Evolutionary conservation across 2,888 invertebrate genomes (phyloP).

Genomic region (Hyppa rectilinea): DNA sequence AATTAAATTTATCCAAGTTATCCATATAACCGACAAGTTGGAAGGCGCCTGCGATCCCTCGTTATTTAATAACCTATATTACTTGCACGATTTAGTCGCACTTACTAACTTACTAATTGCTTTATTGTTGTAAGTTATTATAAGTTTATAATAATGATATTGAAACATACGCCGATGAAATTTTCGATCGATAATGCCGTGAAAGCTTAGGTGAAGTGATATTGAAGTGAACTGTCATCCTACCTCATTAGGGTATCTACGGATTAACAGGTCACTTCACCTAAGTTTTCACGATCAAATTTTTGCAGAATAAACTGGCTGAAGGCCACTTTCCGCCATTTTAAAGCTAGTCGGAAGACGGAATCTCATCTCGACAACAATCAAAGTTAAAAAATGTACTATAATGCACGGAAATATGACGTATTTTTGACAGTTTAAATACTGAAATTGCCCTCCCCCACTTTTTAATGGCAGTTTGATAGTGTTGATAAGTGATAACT

Average conservation of each 20-base stretch:
- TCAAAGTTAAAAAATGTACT: background rate
- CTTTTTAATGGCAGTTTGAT: no score
- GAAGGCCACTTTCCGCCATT: background rate
- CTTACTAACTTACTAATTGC: slow-evolving; percentile 39
- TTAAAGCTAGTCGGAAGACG: background rate
- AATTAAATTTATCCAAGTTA: slow-evolving; percentile 55
- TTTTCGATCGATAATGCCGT: no score
- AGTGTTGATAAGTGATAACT: no score
- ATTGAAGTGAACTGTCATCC: no score
- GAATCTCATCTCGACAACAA: background rate
- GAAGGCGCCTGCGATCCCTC: slow-evolving; percentile 37
- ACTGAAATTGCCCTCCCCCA: no score
- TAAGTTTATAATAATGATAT: no score
- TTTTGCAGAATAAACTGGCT: no score
- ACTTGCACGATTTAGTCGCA: slow-evolving; percentile 34
- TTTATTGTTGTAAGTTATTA: slow-evolving; percentile 35
- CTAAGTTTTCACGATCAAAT: no score
- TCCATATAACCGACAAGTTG: slow-evolving; percentile 35
- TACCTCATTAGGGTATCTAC: no score
- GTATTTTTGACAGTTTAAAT: background rate
- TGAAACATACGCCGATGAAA: no score
- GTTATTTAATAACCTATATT: slow-evolving; percentile 49
- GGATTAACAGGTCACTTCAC: no score
- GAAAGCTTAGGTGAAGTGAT: no score
- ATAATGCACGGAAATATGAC: background rate